Evolutionary conservation across 1,140 invertebrate species (phyloP), one percentile per base, ranked within the genome.

Genomic region (Muscidifurax raptorellus): DNA sequence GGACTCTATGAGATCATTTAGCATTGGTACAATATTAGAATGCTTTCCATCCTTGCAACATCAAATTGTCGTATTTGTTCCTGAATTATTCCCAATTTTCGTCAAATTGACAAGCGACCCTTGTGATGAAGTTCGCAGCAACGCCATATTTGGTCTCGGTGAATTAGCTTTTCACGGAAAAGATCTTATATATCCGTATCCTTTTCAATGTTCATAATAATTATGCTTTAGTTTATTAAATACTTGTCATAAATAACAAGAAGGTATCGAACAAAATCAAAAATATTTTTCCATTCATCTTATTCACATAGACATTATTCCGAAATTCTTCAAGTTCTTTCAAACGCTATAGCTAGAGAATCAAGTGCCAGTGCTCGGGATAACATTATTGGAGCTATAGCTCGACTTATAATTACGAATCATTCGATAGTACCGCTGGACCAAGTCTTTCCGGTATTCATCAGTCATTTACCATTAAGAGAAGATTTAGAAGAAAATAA

Each of bases 321-420:
- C 27, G 91, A 94, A 28, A 95, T 97, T 87, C 89, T 97, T 15
- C 94, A 95, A 91, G 90, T 93, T 5, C 90, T 97, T 22, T 96
- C 96, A 7, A 90, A 92, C n/a, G 93, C 94, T 0, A 93, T 97
- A 72, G 89, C 91, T 27, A 94, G 94, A 86, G 96, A 97, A 90
- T 92, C 91, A 2, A 93, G 95, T 87, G 90, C 92, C 0, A 92
- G 95, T 36, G 95, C 95, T 1, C 90, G 96, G 36, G 97, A 97
- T 88, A 97, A 97, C 88, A 95, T 97, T 82, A 96, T 96, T 90
- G 96, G 96, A 81, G 96, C 96, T 25, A 94, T 97, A 59, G 95
- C 96, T 25, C 94, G 96, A 66, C 93, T 97, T 79, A 96, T 97
- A 52, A 92, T 95, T 25, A 94, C 94, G 0, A 96, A 96, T 92